Base-by-base conservation (phyloP, 1,140 invertebrate genomes). In the Pentalonia nigronervosa region DNA sequence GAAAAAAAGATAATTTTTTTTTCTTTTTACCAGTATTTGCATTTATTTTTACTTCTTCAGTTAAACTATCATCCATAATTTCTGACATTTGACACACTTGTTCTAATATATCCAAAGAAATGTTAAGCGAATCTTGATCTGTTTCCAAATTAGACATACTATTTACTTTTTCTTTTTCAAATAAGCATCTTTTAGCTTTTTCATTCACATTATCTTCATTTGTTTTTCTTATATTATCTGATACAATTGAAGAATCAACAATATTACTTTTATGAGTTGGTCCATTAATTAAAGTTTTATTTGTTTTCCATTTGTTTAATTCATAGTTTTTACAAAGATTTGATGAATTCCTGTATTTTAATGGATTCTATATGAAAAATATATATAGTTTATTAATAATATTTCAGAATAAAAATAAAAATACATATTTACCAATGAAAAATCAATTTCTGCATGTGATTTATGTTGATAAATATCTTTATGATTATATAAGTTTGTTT, bases 11-110 rank as follows among this genome's bases (percentile, higher is more conserved):
- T n/a, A 93, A 36, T 84, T 83, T 83, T 53, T 84, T 84, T 84
- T 34, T 50, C 48, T 92, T 93, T 30, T 90, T 45, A 90, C 67
- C 23, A 45, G 25, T 45, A n/a, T 67, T n/a, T 30, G 21, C 34
- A 45, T 0, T 67, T 14, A 67, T 45, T 90, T 90, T 36, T 90
- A 90, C 21, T 45, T 90, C 56, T 30, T 60, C 56, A 36, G 60
- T 36, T 48, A 47, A 81, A 83, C 90, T 81, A 50, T 83, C n/a
- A 93, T 84, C 48, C 4, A 53, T 56, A 9, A 53, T 83, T 93
- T 93, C 91, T 41, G 91, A 84, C 91, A 93, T 93, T 53, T 93
- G 91, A 93, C 91, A 93, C 1, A 93, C 81, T 93, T 93, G 81
- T 86, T 93, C 91, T 86, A 93, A 93, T 34, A 83, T 93, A 45